These are phyloP conservation scores for Alfaro cultratus DNA, from an alignment of 2,797 vertebrate genomes.

Conservation along the genomic window DNA sequence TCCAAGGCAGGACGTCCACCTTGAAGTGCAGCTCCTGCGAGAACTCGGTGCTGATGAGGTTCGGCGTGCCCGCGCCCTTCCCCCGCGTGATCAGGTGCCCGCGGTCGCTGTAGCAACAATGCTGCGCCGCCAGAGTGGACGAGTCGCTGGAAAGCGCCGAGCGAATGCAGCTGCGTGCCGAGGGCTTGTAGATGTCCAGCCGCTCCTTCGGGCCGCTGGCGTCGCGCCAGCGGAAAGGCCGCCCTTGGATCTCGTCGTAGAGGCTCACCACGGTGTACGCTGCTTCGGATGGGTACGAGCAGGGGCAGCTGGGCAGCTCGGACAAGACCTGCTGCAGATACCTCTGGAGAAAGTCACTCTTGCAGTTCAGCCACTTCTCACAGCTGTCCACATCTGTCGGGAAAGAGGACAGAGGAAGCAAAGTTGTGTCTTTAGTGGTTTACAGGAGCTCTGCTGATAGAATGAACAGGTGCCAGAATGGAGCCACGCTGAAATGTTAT, in stretches of 20 bases:
- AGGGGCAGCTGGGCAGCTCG: conserved; percentile 92
- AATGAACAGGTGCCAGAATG: neutral
- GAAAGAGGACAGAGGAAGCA: conserved; percentile 17
- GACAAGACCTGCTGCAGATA: conserved; percentile 88
- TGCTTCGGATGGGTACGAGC: conserved; percentile 85
- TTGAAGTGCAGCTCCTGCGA: conserved; percentile 95
- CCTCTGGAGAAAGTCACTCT: conserved; percentile 90
- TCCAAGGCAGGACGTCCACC: conserved; percentile 93
- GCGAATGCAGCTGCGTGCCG: conserved; percentile 87
- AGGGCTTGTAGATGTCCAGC: conserved; percentile 92
- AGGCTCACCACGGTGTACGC: conserved; percentile 84
- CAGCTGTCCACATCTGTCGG: conserved; percentile 90
- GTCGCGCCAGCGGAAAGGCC: conserved; percentile 88
- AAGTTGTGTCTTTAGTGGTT: neutral
- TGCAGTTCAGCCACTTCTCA: conserved; percentile 95
- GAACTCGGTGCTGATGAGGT: conserved; percentile 92
- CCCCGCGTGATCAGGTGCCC: conserved; percentile 89
- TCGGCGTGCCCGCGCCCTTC: conserved; percentile 89
- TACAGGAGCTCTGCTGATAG: neutral
- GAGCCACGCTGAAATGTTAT: neutral
- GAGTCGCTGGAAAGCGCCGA: conserved; percentile 86
- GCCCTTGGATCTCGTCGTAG: conserved; percentile 80
- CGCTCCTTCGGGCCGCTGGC: conserved; percentile 88
- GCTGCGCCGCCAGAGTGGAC: conserved; percentile 89
- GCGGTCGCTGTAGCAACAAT: conserved; percentile 89